Evolutionary conservation across 2,113 vertebrate species (phyloP).

Genomic region (Tor tambroides): DNA sequence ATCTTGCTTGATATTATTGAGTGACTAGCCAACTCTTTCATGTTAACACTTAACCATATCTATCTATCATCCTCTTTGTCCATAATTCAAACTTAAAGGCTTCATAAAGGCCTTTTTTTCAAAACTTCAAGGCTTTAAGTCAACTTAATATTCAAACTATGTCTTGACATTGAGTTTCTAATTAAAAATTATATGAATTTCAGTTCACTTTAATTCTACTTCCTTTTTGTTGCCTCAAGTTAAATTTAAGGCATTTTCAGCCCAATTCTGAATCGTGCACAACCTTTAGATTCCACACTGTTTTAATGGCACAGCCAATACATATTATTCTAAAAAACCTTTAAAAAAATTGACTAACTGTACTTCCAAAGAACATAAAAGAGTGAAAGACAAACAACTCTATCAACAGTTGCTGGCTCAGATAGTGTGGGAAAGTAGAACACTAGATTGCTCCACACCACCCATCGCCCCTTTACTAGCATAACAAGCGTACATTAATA

Average conservation of each 20-base stretch:
- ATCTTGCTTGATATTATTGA: no score
- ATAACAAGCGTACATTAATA: slow-evolving; percentile 11
- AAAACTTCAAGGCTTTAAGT: neutral
- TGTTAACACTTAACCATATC: no score
- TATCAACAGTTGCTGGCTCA: slow-evolving; percentile 27
- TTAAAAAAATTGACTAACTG: neutral
- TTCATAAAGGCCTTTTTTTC: neutral
- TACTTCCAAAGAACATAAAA: slow-evolving; percentile 13
- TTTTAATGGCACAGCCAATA: neutral
- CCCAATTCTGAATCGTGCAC: neutral
- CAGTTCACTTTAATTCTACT: neutral
- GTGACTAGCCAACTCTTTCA: no score
- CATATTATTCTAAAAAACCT: neutral
- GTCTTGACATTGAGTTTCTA: no score
- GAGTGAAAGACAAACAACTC: slow-evolving; percentile 8
- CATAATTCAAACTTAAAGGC: neutral
- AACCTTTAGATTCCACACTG: neutral
- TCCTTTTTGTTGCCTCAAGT: neutral
- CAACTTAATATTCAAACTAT: no score
- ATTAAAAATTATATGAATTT: neutral
- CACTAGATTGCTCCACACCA: slow-evolving; percentile 26
- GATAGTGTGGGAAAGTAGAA: slow-evolving; percentile 42
- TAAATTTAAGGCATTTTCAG: neutral
- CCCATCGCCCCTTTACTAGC: slow-evolving; percentile 18
- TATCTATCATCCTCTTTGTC: neutral